Evolutionary conservation across 2,113 vertebrate genomes (phyloP), one percentile per base, ranked within the genome.

Genomic region (Sander vitreus): DNA sequence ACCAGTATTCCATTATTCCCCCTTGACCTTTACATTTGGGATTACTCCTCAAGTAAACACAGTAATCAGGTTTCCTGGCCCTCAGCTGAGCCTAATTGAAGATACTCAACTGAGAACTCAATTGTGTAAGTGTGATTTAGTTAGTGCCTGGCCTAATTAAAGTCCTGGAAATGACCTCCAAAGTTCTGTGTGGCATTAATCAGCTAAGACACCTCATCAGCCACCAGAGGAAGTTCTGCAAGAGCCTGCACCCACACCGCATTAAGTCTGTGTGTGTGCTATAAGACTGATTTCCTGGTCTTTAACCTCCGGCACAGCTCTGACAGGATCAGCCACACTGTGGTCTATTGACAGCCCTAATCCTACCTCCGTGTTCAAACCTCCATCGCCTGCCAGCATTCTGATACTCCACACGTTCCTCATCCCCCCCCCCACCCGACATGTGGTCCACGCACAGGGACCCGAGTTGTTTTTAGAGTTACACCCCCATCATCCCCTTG

Each of bases 121-220:
- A 88, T 91, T 90, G 89, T 89, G 83, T 88, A 74, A 87, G 89
- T 85, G 92, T 92, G 90, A 94, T 94, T 92, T 87, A 91, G 90
- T 92, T 88, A 89, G 86, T 86, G 88, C 81, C 81, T 63, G 78
- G 85, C 78, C 90, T 88, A 91, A 93, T 94, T 90, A 92, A 92
- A 91, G 91, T 92, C 87, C 86, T 90, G 88, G 92, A 93, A 87
- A 85, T 84, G 89, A 92, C 93, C 93, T 92, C 83, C 60, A 85
- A 91, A 88, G 87, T 93, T 93, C 83, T 90, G 85, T 19, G 78
- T 67, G 85, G 83, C 73, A 88, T 90, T 93, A 92, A 91, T 93
- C 85, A 88, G 88, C 88, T 67, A 83, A 89, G 88, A 86, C 90
- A 88, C 90, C 80, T 91, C 91, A 91, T 94, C 91, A 92, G 89